A percentile compares a stretch with the other conserved stretches of the same genome.
Evolutionary conservation across 2,797 vertebrate species (phyloP).

Genomic region (Galaxias olidus): DNA sequence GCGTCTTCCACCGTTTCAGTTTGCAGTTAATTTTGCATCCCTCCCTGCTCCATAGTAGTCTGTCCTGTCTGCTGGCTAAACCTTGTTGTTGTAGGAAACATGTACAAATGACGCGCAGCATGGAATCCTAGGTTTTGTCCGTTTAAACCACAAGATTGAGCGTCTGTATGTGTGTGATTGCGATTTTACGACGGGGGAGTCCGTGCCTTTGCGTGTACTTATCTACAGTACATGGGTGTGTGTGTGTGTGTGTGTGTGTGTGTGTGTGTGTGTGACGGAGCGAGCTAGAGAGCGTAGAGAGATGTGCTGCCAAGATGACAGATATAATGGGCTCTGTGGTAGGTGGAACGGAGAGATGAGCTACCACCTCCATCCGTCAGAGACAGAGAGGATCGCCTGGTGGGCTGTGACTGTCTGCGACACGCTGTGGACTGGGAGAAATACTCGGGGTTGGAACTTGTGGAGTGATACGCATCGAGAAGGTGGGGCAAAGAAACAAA

Average conservation of each 20-base stretch:
- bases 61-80: too few species aligned
- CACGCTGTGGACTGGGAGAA: background rate
- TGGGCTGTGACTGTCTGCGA: too few species aligned
- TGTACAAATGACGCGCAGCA: too few species aligned
- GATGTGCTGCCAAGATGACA: slow-evolving; percentile 50
- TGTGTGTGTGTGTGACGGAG: background rate
- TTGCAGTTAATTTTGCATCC: too few species aligned
- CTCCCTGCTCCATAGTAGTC: too few species aligned
- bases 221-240: background rate
- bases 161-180: background rate
- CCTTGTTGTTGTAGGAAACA: too few species aligned
- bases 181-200: slow-evolving; percentile 1
- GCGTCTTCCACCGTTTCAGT: too few species aligned
- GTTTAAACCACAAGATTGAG: background rate
- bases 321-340: slow-evolving; percentile 60
- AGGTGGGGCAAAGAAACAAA: background rate
- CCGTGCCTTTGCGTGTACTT: background rate
- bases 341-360: slow-evolving; percentile 50
- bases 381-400: background rate
- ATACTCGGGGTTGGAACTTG: background rate
- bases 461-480: background rate
- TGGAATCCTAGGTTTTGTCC: too few species aligned
- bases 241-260: slow-evolving; percentile 5
- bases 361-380: slow-evolving; percentile 43
- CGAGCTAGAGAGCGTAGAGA: slow-evolving; percentile 28